Evolutionary conservation across 2,113 vertebrate genomes (phyloP).

Genomic region (Cardinalis cardinalis): DNA sequence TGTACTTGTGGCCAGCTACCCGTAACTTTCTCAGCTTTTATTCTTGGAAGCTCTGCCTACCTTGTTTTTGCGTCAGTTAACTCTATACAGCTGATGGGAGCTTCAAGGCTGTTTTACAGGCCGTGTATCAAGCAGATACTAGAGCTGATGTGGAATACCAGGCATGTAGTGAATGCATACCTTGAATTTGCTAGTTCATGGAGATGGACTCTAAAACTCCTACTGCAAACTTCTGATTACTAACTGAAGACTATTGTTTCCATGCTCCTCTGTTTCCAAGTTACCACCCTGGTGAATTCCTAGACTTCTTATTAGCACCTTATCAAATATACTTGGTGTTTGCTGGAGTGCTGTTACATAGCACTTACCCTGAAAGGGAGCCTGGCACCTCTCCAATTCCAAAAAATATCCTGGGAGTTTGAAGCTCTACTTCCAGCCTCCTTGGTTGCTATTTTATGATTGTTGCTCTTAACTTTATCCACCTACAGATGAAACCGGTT

Average conservation of each 20-base stretch:
- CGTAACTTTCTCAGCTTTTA: not conserved
- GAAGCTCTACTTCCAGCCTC: conserved; percentile 17
- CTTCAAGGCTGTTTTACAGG: not conserved
- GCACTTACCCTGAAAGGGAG: not conserved
- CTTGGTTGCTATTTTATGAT: conserved; percentile 37
- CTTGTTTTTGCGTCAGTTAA: not conserved
- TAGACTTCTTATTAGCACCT: not conserved
- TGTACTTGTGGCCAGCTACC: not conserved
- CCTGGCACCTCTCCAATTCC: not conserved
- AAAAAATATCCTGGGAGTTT: not conserved
- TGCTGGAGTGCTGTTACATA: conserved; percentile 10
- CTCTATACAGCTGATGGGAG: not conserved
- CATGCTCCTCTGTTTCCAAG: not conserved
- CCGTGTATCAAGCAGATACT: not conserved
- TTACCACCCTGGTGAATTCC: not conserved
- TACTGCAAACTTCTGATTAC: not conserved
- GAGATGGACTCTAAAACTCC: not conserved
- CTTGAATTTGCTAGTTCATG: not conserved
- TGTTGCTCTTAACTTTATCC: conserved; percentile 39
- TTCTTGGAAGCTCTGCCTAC: not conserved
- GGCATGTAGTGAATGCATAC: not conserved
- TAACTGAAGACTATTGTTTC: not conserved
- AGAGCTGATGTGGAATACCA: not conserved
- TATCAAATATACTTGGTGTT: not conserved
- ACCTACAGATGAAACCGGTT: conserved; percentile 40